Conservation (phyloP, 2,113 vertebrate genomes). For the Passer montanus region DNA sequence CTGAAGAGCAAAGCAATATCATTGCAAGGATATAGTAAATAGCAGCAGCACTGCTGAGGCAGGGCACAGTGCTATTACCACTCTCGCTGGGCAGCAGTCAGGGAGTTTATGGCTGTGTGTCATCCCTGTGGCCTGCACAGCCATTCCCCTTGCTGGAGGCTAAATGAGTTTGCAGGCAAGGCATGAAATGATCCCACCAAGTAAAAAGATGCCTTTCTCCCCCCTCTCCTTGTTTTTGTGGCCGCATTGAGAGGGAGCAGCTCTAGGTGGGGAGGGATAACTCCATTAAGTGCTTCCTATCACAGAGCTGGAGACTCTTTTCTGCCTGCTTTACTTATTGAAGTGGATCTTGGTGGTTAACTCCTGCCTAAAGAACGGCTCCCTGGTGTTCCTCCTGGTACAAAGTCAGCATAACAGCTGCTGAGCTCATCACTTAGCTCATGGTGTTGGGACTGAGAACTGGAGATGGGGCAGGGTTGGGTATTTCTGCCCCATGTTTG, state of each 20-base stretch:
- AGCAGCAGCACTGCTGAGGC: neutral
- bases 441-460: neutral
- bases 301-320: neutral
- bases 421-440: neutral
- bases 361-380: neutral
- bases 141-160: neutral
- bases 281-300: neutral
- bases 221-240: rapidly evolving
- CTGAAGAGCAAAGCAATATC: neutral
- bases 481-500: rapidly evolving
- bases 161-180: neutral
- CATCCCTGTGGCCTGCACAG: neutral
- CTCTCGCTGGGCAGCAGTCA: rapidly evolving
- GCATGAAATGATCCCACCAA: neutral
- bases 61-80: neutral
- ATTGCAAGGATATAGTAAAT: neutral
- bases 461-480: neutral
- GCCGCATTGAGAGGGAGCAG: neutral
- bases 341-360: neutral
- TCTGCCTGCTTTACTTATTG: neutral
- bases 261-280: neutral
- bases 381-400: neutral
- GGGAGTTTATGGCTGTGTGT: neutral
- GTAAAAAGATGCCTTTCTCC: neutral
- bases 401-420: neutral